phyloP scores from a whole-genome alignment of 2,888 invertebrate species.

The Thera britannica region DNA sequence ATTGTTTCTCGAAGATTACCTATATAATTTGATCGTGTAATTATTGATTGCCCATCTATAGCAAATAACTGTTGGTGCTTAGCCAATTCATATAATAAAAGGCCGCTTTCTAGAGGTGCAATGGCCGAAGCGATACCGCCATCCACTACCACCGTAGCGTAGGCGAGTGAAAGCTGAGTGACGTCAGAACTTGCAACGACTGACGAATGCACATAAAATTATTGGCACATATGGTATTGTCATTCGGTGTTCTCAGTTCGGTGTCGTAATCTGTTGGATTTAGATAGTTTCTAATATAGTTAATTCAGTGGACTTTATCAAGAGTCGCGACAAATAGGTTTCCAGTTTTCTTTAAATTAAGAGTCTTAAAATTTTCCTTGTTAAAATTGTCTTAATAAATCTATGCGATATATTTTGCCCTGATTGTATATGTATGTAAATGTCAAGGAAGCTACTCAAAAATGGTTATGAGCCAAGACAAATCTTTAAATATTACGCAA shows the following conservation, averaged over 20 bases:
- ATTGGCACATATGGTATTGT: slow-evolving; percentile 39
- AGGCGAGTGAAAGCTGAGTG: slow-evolving; percentile 71
- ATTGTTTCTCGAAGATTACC: background rate
- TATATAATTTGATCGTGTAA: background rate
- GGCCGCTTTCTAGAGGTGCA: slow-evolving; percentile 71
- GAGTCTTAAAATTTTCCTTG: too few relatives aligned
- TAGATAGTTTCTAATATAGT: slow-evolving; percentile 1
- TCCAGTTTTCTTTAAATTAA: too few relatives aligned
- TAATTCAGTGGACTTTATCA: background rate
- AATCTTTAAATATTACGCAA: too few relatives aligned
- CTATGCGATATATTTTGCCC: too few relatives aligned
- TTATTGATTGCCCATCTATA: slow-evolving; percentile 19
- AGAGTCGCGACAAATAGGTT: too few relatives aligned
- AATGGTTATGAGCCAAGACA: too few relatives aligned
- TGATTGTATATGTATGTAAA: too few relatives aligned
- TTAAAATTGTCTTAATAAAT: too few relatives aligned
- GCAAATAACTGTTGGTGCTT: slow-evolving; percentile 39
- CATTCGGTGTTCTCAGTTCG: slow-evolving; percentile 12
- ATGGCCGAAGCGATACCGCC: slow-evolving; percentile 48
- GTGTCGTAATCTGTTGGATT: slow-evolving; percentile 34
- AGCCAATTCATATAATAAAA: slow-evolving; percentile 52
- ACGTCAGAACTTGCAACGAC: slow-evolving; percentile 68
- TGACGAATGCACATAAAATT: slow-evolving; percentile 51
- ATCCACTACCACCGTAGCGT: slow-evolving; percentile 35
- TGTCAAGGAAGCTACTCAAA: too few relatives aligned